Evolutionary conservation across 2,113 vertebrate species (phyloP).

Genomic region (Xiphophorus maculatus): DNA sequence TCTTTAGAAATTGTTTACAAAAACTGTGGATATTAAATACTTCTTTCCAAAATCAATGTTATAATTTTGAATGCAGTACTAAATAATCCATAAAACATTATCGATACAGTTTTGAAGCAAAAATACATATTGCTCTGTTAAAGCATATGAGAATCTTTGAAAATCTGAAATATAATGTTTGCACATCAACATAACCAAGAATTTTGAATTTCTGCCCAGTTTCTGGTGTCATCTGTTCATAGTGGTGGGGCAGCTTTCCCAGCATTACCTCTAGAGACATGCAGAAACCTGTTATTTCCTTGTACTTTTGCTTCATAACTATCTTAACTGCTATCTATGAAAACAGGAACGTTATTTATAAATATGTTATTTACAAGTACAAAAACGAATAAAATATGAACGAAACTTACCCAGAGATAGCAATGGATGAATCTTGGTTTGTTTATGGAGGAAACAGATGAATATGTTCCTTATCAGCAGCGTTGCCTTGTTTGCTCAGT

Average conservation of each 20-base stretch:
- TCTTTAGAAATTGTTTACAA: neutral
- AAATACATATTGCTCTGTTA: no score
- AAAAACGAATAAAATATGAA: constrained; percentile 29
- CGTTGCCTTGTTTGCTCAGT: constrained; percentile 9
- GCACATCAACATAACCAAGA: neutral
- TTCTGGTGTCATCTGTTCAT: neutral
- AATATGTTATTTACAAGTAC: neutral
- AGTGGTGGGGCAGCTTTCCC: neutral
- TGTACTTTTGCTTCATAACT: neutral
- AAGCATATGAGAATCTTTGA: neutral
- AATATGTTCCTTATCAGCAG: constrained; percentile 3
- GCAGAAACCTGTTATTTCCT: neutral
- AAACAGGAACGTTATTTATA: constrained; percentile 2
- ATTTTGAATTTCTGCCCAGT: neutral
- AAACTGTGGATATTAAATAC: no score
- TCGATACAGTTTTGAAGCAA: neutral
- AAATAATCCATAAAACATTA: neutral
- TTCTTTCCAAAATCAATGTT: neutral
- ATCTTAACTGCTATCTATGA: neutral
- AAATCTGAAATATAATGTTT: neutral
- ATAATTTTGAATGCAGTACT: neutral
- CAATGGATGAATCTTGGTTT: constrained; percentile 6
- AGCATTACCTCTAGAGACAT: neutral
- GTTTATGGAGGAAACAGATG: neutral
- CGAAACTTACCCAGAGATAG: constrained; percentile 40